phyloP scores from a whole-genome alignment of 2,888 invertebrate species.

The Nycteola revayana region DNA sequence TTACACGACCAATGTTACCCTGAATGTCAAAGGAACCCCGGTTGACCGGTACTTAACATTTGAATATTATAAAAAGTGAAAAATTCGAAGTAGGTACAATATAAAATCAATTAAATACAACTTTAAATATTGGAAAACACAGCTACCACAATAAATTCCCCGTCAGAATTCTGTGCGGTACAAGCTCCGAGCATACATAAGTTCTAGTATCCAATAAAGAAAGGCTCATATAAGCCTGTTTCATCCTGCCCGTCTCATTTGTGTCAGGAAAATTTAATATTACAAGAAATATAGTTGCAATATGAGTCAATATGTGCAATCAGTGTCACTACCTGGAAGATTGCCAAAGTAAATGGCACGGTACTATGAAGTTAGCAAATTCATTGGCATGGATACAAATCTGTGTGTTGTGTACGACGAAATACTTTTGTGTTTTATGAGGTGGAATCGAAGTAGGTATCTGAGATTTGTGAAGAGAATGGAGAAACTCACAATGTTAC shows the following conservation, averaged over 20 bases:
- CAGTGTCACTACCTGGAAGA: conserved; percentile 52
- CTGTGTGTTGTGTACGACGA: conserved; percentile 23
- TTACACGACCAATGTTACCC: too few relatives aligned
- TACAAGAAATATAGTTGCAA: conserved; percentile 54
- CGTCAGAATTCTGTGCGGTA: too few relatives aligned
- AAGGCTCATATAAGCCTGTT: conserved; percentile 18
- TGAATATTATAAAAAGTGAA: too few relatives aligned
- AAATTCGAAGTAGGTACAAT: too few relatives aligned
- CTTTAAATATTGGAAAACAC: too few relatives aligned
- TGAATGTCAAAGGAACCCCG: too few relatives aligned
- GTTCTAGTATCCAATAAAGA: conserved; percentile 16
- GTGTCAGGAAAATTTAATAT: conserved; percentile 44
- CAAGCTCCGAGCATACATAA: too few relatives aligned
- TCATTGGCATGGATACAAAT: conserved; percentile 59
- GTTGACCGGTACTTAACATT: too few relatives aligned
- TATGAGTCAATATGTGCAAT: conserved; percentile 62
- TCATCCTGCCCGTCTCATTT: conserved; percentile 29
- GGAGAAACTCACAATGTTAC: too few relatives aligned
- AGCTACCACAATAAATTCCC: too few relatives aligned
- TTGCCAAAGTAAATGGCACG: conserved; percentile 49
- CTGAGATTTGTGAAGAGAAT: not conserved
- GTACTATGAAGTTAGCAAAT: conserved; percentile 54
- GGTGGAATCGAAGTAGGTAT: not conserved
- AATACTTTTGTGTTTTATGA: conserved; percentile 8
- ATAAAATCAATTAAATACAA: too few relatives aligned